Evolutionary conservation across 2,888 invertebrate genomes (phyloP).

Genomic region (Cephus pygmeus): DNA sequence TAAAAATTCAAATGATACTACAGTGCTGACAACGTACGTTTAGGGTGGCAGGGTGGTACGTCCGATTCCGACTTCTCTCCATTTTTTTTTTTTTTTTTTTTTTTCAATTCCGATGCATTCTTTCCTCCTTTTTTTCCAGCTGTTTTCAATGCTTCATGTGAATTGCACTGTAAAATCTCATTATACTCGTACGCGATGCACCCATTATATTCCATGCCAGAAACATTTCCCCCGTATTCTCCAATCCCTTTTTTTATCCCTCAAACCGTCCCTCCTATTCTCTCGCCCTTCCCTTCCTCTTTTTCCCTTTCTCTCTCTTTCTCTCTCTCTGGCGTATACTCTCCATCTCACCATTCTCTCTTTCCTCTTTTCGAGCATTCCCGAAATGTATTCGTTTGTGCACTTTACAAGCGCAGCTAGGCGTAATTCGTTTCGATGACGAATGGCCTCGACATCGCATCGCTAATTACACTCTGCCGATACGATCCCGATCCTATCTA

Average conservation of each 20-base stretch:
- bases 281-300: conserved; percentile 1
- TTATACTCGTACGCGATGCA: conserved; percentile 60
- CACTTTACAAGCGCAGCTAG: conserved; percentile 28
- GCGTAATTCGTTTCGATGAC: conserved; percentile 45
- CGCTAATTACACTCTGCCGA: conserved; percentile 40
- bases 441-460: conserved; percentile 36
- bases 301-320: background rate
- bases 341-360: background rate
- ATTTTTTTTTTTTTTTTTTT: background rate
- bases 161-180: conserved; percentile 64
- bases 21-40: conserved; percentile 57
- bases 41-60: conserved; percentile 39
- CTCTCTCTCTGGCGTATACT: background rate
- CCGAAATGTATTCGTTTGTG: conserved; percentile 50
- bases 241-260: conserved; percentile 22
- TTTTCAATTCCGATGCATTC: conserved; percentile 25
- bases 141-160: conserved; percentile 62
- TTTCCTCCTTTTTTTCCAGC: conserved; percentile 35
- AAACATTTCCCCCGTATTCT: conserved; percentile 49
- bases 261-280: conserved; percentile 14
- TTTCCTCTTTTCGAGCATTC: conserved; percentile 31
- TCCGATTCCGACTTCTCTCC: background rate
- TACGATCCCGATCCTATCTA: conserved; percentile 40
- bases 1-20: conserved; percentile 20
- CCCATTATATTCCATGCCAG: conserved; percentile 57